These are phyloP conservation scores for Macrobrachium rosenbergii DNA, from an alignment of 1,140 invertebrate genomes.

Conservation along the genomic window DNA sequence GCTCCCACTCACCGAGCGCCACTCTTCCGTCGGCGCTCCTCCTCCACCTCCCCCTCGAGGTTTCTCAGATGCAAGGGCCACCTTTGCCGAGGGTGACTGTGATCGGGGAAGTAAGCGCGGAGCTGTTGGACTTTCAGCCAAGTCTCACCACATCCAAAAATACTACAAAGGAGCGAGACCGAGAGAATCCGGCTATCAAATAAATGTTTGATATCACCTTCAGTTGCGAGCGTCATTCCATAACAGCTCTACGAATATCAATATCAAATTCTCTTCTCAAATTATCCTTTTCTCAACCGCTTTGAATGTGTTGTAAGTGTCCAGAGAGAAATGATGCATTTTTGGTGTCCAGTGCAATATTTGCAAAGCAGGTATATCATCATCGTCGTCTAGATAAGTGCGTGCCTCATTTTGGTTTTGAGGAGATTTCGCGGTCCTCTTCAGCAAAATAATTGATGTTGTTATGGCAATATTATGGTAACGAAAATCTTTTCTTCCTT, in stretches of 20 bases:
- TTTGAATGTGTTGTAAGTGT: no score
- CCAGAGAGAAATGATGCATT: no score
- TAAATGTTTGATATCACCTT: not conserved
- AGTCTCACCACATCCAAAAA: conserved; percentile 23
- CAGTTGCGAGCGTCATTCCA: not conserved
- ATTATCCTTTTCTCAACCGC: not conserved
- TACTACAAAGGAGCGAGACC: conserved; percentile 21
- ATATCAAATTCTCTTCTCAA: not conserved
- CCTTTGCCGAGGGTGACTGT: not conserved
- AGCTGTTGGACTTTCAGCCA: not conserved
- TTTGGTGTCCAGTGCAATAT: no score
- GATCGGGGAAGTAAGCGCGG: not conserved
- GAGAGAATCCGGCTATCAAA: conserved; percentile 11
- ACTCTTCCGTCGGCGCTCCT: not conserved
- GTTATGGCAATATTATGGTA: no score
- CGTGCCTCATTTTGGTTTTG: no score
- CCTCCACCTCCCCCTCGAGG: conserved; percentile 12
- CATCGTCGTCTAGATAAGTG: no score
- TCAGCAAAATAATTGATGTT: no score
- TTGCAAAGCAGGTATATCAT: no score
- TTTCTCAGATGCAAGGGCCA: not conserved
- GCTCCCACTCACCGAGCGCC: conserved; percentile 3
- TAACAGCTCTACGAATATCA: not conserved
- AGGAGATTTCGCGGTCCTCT: no score
- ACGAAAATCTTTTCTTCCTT: no score